A percentile compares a stretch with the other conserved stretches of the same genome.
phyloP scores from a whole-genome alignment of 2,888 invertebrate genomes.

The Sinohyriopsis cumingii region DNA sequence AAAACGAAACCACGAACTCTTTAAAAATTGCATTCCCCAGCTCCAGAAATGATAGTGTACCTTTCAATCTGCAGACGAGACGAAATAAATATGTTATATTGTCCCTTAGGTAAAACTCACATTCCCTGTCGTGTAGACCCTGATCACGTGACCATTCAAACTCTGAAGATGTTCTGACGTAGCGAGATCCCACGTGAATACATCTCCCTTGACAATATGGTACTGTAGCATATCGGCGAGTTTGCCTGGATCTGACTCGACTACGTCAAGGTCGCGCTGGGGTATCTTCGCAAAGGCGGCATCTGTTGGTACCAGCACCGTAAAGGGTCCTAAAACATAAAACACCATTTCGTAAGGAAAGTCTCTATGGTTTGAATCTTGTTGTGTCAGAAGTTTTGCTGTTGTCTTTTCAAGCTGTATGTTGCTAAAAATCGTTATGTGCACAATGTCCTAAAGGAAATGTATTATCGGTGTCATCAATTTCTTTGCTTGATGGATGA shows the following conservation, averaged over 20 bases:
- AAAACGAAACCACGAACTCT: too few relatives aligned
- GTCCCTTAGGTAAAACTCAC: constrained; percentile 9
- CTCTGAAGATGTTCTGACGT: constrained; percentile 38
- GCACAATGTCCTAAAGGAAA: too few relatives aligned
- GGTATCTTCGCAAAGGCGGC: constrained; percentile 45
- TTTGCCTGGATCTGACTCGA: constrained; percentile 28
- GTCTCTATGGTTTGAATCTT: too few relatives aligned
- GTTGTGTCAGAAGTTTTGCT: too few relatives aligned
- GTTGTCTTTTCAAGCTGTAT: too few relatives aligned
- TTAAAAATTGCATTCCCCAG: too few relatives aligned
- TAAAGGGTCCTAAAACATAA: constrained; percentile 46
- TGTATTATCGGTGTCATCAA: too few relatives aligned
- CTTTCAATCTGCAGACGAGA: too few relatives aligned
- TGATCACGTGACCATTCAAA: constrained; percentile 40
- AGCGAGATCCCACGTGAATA: constrained; percentile 43
- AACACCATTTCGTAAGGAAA: background rate
- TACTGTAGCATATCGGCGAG: constrained; percentile 43
- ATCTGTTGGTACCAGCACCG: constrained; percentile 50
- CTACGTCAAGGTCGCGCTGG: constrained; percentile 19
- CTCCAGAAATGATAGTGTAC: too few relatives aligned
- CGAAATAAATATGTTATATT: too few relatives aligned
- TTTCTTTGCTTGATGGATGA: too few relatives aligned
- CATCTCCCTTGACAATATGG: constrained; percentile 48
- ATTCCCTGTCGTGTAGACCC: constrained; percentile 35
- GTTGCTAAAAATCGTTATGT: too few relatives aligned